These are phyloP conservation scores for Drosophila arizonae DNA, from an alignment of 1,140 invertebrate genomes.

Conservation along the genomic window DNA sequence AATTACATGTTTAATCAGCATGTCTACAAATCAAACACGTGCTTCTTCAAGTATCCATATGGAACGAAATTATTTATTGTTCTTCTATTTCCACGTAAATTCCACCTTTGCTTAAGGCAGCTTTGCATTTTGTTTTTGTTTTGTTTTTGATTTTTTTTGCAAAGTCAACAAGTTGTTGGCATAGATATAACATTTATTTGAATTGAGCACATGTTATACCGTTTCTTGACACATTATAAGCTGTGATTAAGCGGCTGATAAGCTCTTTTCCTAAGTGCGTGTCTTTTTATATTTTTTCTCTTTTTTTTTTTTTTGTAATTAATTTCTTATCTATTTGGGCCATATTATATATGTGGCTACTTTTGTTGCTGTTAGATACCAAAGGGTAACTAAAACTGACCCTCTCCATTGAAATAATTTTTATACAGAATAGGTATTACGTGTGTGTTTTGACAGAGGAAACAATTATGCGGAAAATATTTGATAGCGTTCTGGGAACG, in stretches of 20 bases:
- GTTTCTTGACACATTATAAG: background rate
- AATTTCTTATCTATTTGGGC: conserved; percentile 31
- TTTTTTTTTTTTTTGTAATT: background rate
- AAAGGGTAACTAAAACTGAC: background rate
- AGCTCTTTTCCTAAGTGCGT: background rate
- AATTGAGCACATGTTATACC: background rate
- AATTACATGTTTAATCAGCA: no score
- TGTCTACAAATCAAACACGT: no score
- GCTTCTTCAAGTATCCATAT: no score
- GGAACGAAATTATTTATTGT: no score
- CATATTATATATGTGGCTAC: conserved; percentile 3
- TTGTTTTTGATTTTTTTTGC: background rate
- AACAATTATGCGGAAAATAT: background rate
- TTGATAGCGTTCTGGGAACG: background rate
- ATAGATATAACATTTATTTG: background rate
- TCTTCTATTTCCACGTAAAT: background rate
- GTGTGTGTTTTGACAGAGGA: background rate
- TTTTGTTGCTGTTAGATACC: background rate
- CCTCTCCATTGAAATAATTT: background rate
- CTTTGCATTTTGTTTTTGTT: background rate
- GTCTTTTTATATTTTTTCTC: background rate
- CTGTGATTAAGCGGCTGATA: background rate
- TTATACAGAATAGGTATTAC: background rate
- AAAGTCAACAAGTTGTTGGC: conserved; percentile 13
- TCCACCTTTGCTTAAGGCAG: background rate